These are phyloP conservation scores for Oreotrochilus melanogaster DNA, from an alignment of 2,113 vertebrate species.

Conservation along the genomic window DNA sequence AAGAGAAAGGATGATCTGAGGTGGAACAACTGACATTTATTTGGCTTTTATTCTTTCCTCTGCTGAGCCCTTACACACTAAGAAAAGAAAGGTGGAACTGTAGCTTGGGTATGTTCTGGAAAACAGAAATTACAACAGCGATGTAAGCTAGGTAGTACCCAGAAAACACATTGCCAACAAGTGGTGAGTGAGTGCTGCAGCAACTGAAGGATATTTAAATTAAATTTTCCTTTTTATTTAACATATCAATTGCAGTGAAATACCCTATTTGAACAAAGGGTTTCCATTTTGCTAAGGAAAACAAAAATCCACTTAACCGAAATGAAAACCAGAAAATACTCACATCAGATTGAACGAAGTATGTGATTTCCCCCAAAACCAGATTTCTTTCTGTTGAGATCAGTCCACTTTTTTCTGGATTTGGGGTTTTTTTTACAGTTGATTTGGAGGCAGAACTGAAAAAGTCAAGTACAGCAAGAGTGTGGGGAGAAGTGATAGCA, in stretches of 20 bases:
- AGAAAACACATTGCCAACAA: background rate
- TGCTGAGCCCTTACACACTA: background rate
- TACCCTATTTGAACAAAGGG: background rate
- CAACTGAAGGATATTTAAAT: background rate
- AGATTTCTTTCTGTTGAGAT: constrained; percentile 41
- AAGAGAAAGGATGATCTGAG: background rate
- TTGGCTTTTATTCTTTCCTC: background rate
- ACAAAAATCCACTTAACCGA: background rate
- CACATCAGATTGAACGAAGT: background rate
- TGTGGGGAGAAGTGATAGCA: constrained; percentile 44
- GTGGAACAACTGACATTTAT: background rate
- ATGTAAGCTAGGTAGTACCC: background rate
- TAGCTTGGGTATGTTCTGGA: background rate
- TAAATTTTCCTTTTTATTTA: background rate
- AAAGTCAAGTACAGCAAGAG: constrained; percentile 30
- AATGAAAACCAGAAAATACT: constrained; percentile 45
- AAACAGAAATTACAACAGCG: background rate
- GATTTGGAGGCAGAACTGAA: constrained; percentile 59
- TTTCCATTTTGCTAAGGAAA: constrained; percentile 11
- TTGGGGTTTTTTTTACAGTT: background rate
- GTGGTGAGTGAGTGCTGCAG: background rate
- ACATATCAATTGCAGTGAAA: background rate
- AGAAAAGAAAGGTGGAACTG: background rate
- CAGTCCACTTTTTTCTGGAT: background rate
- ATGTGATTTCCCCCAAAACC: constrained; percentile 12